Conservation (phyloP, 2,113 vertebrate species). For the Dendropsophus ebraccatus region DNA sequence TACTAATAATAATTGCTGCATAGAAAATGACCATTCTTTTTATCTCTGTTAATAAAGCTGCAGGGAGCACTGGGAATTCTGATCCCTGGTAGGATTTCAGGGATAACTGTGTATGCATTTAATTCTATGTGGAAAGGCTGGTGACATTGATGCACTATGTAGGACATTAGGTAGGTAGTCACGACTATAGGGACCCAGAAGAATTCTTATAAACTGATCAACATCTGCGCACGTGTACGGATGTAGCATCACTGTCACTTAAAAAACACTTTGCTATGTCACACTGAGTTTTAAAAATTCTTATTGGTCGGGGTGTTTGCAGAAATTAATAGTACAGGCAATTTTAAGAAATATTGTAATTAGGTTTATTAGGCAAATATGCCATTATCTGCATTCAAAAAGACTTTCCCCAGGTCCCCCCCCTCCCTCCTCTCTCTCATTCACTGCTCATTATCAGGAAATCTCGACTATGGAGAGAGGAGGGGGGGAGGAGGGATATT, state of each 20-base stretch:
- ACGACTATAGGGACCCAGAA: not conserved
- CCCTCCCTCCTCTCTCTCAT: no score
- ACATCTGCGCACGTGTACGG: not conserved
- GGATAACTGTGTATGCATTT: not conserved
- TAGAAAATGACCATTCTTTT: slow-evolving; percentile 15
- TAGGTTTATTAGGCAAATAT: no score
- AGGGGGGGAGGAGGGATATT: no score
- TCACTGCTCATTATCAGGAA: no score
- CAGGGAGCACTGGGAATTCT: not conserved
- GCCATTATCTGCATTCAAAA: no score
- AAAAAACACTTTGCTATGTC: no score
- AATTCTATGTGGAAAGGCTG: not conserved
- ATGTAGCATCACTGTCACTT: not conserved
- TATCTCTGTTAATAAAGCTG: not conserved
- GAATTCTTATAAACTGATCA: not conserved
- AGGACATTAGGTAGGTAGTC: not conserved
- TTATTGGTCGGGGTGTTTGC: no score
- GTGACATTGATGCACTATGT: not conserved
- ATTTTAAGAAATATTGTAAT: no score
- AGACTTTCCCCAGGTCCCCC: no score
- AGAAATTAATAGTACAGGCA: no score
- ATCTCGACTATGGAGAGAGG: no score
- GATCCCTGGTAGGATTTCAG: not conserved
- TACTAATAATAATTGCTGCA: slow-evolving; percentile 42
- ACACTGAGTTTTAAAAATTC: no score